Conservation (phyloP, 2,888 invertebrate genomes). For the Entomobrya proxima region DNA sequence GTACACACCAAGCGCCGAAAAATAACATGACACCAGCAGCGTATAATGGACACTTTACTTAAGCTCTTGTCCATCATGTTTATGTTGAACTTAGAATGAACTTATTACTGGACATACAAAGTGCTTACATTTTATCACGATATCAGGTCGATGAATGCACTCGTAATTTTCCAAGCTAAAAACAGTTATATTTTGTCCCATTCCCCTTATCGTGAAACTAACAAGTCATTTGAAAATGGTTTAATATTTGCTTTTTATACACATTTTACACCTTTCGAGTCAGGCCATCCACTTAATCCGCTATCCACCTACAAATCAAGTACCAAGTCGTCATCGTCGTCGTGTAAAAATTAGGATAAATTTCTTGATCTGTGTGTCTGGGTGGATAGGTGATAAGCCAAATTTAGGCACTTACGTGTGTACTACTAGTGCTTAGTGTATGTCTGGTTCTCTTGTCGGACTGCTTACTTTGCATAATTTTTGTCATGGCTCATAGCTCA, state of each 20-base stretch:
- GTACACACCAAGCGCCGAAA: too few relatives aligned
- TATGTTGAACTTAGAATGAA: conserved; percentile 41
- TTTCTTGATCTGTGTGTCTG: conserved; percentile 8
- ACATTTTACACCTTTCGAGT: too few relatives aligned
- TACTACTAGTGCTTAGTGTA: conserved; percentile 22
- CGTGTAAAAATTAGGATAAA: too few relatives aligned
- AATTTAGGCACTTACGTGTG: not conserved
- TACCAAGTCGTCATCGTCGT: too few relatives aligned
- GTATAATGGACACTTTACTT: too few relatives aligned
- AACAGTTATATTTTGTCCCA: not conserved
- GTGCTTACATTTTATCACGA: not conserved
- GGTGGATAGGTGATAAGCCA: not conserved
- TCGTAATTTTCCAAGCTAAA: conserved; percentile 8
- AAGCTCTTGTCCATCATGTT: too few relatives aligned
- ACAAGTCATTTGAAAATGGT: too few relatives aligned
- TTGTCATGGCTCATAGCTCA: conserved; percentile 21
- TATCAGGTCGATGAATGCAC: not conserved
- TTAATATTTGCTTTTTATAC: too few relatives aligned
- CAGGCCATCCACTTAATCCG: too few relatives aligned
- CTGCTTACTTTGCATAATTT: not conserved
- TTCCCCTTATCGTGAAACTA: not conserved
- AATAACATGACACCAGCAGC: too few relatives aligned
- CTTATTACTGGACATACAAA: conserved; percentile 18
- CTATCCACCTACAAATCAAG: too few relatives aligned
- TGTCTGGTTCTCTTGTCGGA: not conserved